phyloP scores from a whole-genome alignment of 1,140 invertebrate genomes.

The Solenopsis fugax region DNA sequence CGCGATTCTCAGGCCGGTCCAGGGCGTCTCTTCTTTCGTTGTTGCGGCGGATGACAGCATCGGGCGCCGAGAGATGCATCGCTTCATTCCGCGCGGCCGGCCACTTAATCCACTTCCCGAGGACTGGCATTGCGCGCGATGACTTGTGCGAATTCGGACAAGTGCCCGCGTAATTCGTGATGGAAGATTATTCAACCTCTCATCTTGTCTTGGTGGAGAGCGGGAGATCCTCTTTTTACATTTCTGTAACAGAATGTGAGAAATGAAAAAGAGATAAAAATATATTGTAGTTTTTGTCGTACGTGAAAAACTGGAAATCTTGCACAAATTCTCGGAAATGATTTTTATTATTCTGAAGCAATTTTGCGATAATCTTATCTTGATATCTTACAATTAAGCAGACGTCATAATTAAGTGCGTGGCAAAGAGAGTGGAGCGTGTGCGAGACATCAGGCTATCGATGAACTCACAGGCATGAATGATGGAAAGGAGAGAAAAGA shows the following conservation, averaged over 20 bases:
- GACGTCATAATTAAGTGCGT: conserved; percentile 56
- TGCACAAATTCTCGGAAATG: background rate
- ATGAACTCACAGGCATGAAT: background rate
- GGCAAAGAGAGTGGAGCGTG: too few relatives aligned
- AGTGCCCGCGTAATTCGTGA: conserved; percentile 35
- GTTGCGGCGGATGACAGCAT: conserved; percentile 40
- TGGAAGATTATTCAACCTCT: conserved; percentile 27
- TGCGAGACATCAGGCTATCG: conserved; percentile 62
- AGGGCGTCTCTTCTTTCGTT: conserved; percentile 41
- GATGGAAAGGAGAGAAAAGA: conserved; percentile 37
- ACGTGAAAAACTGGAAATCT: background rate
- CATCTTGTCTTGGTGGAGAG: background rate
- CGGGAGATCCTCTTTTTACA: background rate
- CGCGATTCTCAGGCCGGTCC: conserved; percentile 51
- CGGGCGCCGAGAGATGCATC: conserved; percentile 75
- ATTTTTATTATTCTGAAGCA: background rate
- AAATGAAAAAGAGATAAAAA: background rate
- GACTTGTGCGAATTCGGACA: conserved; percentile 35
- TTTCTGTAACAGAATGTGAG: background rate
- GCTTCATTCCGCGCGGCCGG: conserved; percentile 76
- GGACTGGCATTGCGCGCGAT: conserved; percentile 24
- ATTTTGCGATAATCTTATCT: conserved; percentile 38
- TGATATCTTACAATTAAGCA: conserved; percentile 59
- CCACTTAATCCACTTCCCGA: conserved; percentile 59
- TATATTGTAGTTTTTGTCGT: background rate